These are phyloP conservation scores for Columbina picui DNA, from an alignment of 2,113 vertebrate genomes.

Conservation along the genomic window DNA sequence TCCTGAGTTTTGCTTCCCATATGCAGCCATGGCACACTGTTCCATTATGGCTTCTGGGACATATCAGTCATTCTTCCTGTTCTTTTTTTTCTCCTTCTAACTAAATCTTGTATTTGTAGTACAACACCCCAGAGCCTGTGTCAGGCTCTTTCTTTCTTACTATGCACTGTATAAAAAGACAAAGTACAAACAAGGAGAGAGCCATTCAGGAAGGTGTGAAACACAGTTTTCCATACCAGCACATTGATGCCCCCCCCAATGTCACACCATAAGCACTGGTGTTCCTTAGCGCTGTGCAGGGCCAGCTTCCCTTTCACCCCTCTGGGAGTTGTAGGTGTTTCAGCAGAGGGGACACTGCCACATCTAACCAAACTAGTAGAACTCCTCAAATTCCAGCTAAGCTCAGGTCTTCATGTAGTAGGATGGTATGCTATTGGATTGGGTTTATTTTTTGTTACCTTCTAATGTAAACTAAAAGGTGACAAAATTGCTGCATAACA, in stretches of 20 bases:
- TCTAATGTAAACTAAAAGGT: neutral
- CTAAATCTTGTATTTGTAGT: constrained; percentile 15
- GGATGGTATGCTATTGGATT: neutral
- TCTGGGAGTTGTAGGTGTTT: neutral
- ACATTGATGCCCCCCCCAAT: neutral
- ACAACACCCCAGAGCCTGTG: constrained; percentile 14
- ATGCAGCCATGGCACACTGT: neutral
- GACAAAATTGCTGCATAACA: neutral
- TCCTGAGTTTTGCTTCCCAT: neutral
- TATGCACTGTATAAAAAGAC: constrained; percentile 35
- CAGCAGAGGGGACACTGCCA: neutral
- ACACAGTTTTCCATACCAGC: neutral
- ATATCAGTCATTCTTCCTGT: neutral
- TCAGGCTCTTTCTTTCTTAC: constrained; percentile 1
- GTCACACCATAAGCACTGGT: neutral
- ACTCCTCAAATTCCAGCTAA: neutral
- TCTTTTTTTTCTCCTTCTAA: neutral
- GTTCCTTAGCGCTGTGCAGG: neutral
- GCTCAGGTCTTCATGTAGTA: neutral
- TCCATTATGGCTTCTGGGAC: constrained; percentile 9
- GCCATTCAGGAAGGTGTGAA: constrained; percentile 44
- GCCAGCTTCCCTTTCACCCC: neutral
- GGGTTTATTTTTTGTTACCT: neutral
- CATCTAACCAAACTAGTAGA: neutral
- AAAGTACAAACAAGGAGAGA: constrained; percentile 17